Evolutionary conservation across 2,113 vertebrate species (phyloP).

Genomic region (Heteronetta atricapilla): DNA sequence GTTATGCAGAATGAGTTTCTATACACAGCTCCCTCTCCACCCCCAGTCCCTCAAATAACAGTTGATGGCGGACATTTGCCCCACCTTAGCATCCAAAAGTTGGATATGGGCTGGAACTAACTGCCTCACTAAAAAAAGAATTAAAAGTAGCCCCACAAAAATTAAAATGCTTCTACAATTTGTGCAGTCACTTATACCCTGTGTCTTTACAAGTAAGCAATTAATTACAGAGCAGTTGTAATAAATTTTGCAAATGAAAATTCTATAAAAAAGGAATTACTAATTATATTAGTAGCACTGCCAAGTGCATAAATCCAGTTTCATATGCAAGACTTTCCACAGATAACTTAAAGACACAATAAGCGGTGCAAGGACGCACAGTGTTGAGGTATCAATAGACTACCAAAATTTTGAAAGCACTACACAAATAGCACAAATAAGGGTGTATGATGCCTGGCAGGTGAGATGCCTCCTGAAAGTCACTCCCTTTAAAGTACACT

Average conservation of each 20-base stretch:
- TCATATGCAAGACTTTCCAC: not conserved
- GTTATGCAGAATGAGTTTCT: not conserved
- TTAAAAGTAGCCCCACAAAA: not conserved
- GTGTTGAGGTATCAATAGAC: not conserved
- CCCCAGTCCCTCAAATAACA: not conserved
- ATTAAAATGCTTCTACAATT: not conserved
- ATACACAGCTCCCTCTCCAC: not conserved
- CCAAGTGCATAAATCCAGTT: not conserved
- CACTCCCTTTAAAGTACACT: not conserved
- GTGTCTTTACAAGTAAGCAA: not conserved
- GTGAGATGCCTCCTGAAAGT: not conserved
- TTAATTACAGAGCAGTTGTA: not conserved
- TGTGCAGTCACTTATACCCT: not conserved
- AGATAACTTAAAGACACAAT: not conserved
- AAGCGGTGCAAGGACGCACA: not conserved
- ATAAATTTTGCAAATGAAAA: not conserved
- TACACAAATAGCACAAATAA: not conserved
- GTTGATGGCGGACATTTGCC: not conserved
- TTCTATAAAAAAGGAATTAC: not conserved
- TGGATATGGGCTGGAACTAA: not conserved
- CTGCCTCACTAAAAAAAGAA: fast-evolving
- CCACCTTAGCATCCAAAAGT: not conserved
- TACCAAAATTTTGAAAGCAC: not conserved
- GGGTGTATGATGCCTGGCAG: not conserved
- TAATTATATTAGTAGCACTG: not conserved